Base-by-base conservation (phyloP, 2,113 vertebrate species). In the Bubo bubo region DNA sequence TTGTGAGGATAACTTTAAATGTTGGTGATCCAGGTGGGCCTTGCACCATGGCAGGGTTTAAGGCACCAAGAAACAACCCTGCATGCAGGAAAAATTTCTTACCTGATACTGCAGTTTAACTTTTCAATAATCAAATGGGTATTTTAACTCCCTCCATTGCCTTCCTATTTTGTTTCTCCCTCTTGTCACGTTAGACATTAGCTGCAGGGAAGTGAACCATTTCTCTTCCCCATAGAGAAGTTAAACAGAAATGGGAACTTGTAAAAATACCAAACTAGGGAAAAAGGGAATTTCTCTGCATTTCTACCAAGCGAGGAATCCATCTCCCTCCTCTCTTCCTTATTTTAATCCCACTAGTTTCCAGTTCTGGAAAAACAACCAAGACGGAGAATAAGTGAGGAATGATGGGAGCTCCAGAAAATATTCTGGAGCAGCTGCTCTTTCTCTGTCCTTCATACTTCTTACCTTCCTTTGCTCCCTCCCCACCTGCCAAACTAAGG, bases 141-240 rank as follows among this genome's bases (percentile, higher is more conserved):
- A 34, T 79, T 87, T 71, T 50, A 72, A 39, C 7, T 22, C 45
- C 13, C 6, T 60, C 59, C 62, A n/a, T 4, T 35, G 32, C 49
- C 7, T 35, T 17, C 37, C 53, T 52, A 4, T 35, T 52, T 26
- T 52, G 10, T 34, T 77, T 74, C 68, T 73, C 67, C 70, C 60
- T 63, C 53, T 56, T 56, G n/a, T 22, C 73, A 63, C 0, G 0
- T 34, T 0, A 68, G 62, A 82, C 16, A 22, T 4, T 1, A 58
- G 63, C 45, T 62, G 45, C 75, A 67, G 55, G 41, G 50, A 77
- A 58, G 26, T 2, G 18, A 4, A n/a, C 9, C 2, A 0, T 32
- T 64, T 70, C 49, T 80, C 35, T 39, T 91, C 26, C 52, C 43
- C 91, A 35, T 10, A 53, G 53, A 79, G 60, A 79, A 93, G 9